Conservation (phyloP, 2,797 vertebrate genomes). For the Buceros bicornis region DNA sequence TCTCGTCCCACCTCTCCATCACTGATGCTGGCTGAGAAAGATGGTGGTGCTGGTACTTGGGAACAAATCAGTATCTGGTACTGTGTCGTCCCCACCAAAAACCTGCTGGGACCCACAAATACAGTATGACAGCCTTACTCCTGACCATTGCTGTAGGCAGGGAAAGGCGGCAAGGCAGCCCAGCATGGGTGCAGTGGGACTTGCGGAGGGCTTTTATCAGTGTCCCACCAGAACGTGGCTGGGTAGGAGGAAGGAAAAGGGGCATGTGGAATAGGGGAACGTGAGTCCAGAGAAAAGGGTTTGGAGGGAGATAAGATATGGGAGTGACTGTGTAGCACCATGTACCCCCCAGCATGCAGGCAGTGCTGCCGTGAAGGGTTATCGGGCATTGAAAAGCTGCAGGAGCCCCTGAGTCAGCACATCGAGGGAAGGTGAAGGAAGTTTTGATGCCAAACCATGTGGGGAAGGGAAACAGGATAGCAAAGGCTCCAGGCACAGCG, state of each 20-base stretch:
- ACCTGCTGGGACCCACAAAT: neutral
- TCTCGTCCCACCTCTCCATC: neutral
- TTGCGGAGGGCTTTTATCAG: neutral
- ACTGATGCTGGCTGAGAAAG: neutral
- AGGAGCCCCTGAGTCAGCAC: neutral
- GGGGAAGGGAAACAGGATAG: neutral
- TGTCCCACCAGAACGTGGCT: neutral
- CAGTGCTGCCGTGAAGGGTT: accelerated
- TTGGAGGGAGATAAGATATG: accelerated
- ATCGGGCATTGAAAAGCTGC: neutral
- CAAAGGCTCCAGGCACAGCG: neutral
- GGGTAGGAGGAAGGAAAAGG: neutral
- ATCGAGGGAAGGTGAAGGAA: accelerated
- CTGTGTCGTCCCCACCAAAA: neutral
- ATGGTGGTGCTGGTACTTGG: neutral
- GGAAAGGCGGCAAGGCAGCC: neutral
- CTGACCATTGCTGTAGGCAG: accelerated
- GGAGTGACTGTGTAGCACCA: neutral
- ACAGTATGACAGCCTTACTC: neutral
- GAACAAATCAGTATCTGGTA: neutral
- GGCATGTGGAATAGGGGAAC: neutral
- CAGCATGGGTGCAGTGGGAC: accelerated
- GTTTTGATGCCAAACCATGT: neutral
- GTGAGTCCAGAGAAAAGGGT: neutral
- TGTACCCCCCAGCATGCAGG: accelerated